Conservation (phyloP, 2,888 invertebrate genomes). For the Sepioteuthis lessoniana region DNA sequence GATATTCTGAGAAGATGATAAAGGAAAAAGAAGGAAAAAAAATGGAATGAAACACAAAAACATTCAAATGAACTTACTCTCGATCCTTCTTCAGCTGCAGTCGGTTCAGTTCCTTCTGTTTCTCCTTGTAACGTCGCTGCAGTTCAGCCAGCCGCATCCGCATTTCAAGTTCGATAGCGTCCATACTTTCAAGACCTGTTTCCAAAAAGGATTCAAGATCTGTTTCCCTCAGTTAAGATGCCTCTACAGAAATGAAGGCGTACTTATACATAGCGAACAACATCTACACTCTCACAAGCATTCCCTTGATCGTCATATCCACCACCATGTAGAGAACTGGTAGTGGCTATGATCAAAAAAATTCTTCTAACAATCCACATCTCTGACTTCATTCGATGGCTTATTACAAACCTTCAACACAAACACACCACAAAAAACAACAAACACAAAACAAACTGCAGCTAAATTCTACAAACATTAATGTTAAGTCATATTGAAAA, state of each 20-base stretch:
- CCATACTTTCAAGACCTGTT: slow-evolving; percentile 68
- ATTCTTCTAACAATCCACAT: not conserved
- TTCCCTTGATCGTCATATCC: not conserved
- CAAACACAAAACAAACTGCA: too few relatives aligned
- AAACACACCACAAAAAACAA: too few relatives aligned
- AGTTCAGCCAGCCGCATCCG: slow-evolving; percentile 86
- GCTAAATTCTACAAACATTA: too few relatives aligned
- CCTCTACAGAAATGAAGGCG: slow-evolving; percentile 43
- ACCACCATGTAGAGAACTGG: not conserved
- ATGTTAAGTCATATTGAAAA: too few relatives aligned
- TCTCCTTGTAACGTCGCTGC: slow-evolving; percentile 86
- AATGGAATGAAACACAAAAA: not conserved
- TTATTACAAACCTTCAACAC: too few relatives aligned
- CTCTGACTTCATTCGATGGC: not conserved
- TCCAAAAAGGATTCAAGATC: slow-evolving; percentile 67
- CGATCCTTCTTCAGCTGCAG: slow-evolving; percentile 71
- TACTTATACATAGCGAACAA: not conserved
- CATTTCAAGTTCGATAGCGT: slow-evolving; percentile 83
- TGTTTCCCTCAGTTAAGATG: slow-evolving; percentile 66
- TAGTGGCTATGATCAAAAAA: not conserved
- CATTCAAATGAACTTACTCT: slow-evolving; percentile 52
- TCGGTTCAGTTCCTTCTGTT: slow-evolving; percentile 84
- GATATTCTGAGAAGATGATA: not conserved
- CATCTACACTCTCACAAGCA: not conserved
- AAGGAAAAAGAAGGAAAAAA: not conserved